These are phyloP conservation scores for Drosophila subobscura DNA, from an alignment of 1,140 invertebrate genomes.

Conservation along the genomic window DNA sequence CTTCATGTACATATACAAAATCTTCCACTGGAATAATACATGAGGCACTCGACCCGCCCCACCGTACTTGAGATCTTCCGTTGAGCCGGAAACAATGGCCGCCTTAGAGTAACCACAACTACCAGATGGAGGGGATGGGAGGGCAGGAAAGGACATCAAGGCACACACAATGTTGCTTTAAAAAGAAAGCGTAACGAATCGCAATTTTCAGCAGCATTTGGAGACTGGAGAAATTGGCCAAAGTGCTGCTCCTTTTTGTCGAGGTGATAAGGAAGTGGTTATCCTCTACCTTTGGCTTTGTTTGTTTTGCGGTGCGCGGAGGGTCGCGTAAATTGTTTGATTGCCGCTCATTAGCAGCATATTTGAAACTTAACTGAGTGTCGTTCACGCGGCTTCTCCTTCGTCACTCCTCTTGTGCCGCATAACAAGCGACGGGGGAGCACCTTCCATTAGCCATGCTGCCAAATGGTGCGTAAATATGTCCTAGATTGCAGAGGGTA, in stretches of 20 bases:
- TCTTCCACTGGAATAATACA: constrained; percentile 72
- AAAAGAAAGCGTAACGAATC: constrained; percentile 29
- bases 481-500: background rate
- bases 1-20: constrained; percentile 56
- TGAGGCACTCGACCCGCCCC: constrained; percentile 44
- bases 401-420: no score
- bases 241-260: constrained; percentile 27
- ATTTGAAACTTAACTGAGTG: background rate
- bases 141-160: background rate
- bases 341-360: constrained; percentile 55
- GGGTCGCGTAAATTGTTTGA: constrained; percentile 43
- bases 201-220: constrained; percentile 43
- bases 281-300: constrained; percentile 7
- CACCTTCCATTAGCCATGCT: constrained; percentile 14
- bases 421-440: no score
- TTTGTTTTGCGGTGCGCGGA: background rate
- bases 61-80: constrained; percentile 53
- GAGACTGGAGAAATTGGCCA: constrained; percentile 11
- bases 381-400: background rate
- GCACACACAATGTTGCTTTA: background rate
- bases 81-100: constrained; percentile 50
- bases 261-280: constrained; percentile 49
- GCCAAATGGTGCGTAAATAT: constrained; percentile 34
- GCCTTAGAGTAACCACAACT: constrained; percentile 13
- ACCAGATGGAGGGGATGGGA: constrained; percentile 2